phyloP scores from a whole-genome alignment of 2,113 vertebrate genomes.

The Corydoras sp. region DNA sequence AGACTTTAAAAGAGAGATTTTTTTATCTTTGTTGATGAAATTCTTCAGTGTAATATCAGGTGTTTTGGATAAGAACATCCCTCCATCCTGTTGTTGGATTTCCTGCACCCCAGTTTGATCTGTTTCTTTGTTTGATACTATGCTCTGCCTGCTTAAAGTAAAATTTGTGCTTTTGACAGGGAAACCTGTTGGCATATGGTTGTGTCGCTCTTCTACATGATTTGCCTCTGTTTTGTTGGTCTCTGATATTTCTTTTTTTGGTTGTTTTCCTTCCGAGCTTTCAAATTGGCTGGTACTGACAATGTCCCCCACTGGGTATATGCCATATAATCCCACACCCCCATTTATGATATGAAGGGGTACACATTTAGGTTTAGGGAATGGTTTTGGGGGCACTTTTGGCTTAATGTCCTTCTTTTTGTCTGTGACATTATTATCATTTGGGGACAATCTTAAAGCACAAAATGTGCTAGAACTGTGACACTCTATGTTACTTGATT shows the following conservation, averaged over 20 bases:
- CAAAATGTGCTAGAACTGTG: slow-evolving; percentile 61
- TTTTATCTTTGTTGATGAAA: slow-evolving; percentile 53
- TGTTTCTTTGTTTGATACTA: slow-evolving; percentile 52
- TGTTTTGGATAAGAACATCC: slow-evolving; percentile 54
- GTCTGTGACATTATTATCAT: slow-evolving; percentile 47
- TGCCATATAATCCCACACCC: slow-evolving; percentile 44
- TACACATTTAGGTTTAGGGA: slow-evolving; percentile 50
- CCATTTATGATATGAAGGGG: slow-evolving; percentile 48
- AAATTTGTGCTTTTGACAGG: slow-evolving; percentile 42
- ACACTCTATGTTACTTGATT: slow-evolving; percentile 42
- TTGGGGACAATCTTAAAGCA: slow-evolving; percentile 65
- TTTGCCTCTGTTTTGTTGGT: slow-evolving; percentile 35
- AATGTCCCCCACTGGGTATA: slow-evolving; percentile 14
- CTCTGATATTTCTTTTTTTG: slow-evolving; percentile 22
- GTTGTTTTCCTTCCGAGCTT: slow-evolving; percentile 47
- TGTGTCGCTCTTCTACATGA: slow-evolving; percentile 39
- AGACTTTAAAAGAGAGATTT: slow-evolving; percentile 53
- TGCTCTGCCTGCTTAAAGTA: slow-evolving; percentile 39
- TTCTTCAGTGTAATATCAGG: slow-evolving; percentile 60
- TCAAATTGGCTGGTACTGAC: slow-evolving; percentile 47
- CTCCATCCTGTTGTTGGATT: slow-evolving; percentile 50
- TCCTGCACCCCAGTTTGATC: slow-evolving; percentile 44
- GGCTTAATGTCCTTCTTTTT: slow-evolving; percentile 40
- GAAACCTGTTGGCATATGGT: slow-evolving; percentile 54
- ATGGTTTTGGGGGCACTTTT: slow-evolving; percentile 44